These are phyloP conservation scores for Ataeniobius toweri DNA, from an alignment of 2,797 vertebrate species.

Conservation along the genomic window DNA sequence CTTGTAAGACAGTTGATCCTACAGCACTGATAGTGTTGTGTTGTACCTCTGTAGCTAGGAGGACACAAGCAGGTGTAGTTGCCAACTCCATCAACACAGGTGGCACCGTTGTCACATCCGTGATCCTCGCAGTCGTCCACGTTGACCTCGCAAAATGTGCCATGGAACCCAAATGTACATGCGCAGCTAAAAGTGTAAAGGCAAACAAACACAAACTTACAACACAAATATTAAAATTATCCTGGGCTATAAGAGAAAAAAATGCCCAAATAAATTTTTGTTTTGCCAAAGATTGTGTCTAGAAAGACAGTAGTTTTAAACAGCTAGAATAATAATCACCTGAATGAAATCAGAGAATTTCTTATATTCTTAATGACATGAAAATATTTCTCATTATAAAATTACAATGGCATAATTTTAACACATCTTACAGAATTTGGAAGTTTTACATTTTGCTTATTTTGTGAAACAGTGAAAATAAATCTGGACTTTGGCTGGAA, in stretches of 20 bases:
- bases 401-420: not conserved
- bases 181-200: constrained; percentile 78
- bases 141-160: constrained; percentile 80
- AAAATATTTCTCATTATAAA: not conserved
- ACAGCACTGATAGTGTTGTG: not conserved
- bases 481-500: no score
- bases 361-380: not conserved
- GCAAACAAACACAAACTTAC: not conserved
- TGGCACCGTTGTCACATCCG: constrained; percentile 87
- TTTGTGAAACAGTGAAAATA: not conserved
- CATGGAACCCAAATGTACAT: constrained; percentile 87
- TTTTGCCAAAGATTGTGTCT: not conserved
- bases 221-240: not conserved
- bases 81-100: constrained; percentile 83
- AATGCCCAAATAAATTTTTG: no score
- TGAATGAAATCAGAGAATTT: no score
- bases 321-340: not conserved
- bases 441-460: not conserved
- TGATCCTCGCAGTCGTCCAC: constrained; percentile 87
- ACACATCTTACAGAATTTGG: not conserved
- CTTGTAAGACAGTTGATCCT: not conserved
- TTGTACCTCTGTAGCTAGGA: constrained; percentile 83
- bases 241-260: no score
- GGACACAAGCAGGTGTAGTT: constrained; percentile 91
- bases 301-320: not conserved